Conservation (phyloP, 2,797 vertebrate genomes). For the Jordanella pulchra region DNA sequence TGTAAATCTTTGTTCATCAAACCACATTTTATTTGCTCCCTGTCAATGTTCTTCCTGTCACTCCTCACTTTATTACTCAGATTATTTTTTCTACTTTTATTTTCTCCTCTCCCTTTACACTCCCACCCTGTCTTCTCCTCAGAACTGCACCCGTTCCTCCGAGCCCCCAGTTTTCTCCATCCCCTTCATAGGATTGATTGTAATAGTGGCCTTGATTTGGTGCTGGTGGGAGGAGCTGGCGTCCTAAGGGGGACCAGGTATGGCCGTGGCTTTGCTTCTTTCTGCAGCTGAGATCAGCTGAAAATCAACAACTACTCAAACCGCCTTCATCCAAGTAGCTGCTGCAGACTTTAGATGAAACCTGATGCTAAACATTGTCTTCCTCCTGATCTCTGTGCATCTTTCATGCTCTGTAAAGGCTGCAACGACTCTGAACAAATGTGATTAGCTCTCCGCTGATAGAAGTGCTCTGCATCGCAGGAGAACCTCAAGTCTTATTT, state of each 20-base stretch:
- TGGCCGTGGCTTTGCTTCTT: constrained; percentile 76
- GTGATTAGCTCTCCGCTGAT: not conserved
- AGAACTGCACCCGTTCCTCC: constrained; percentile 83
- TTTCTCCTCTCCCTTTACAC: constrained; percentile 49
- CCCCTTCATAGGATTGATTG: constrained; percentile 91
- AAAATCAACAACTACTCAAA: not conserved
- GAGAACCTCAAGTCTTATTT: not conserved
- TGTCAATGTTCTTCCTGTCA: constrained; percentile 23
- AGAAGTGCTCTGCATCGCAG: too few species aligned
- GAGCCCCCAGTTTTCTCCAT: constrained; percentile 86
- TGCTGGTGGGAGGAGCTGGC: constrained; percentile 94
- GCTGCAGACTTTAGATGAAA: not conserved
- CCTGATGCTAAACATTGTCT: not conserved
- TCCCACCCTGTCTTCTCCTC: constrained; percentile 72
- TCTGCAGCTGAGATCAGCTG: constrained; percentile 16
- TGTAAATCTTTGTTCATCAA: constrained; percentile 32
- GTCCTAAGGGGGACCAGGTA: constrained; percentile 89
- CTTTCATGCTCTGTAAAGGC: not conserved
- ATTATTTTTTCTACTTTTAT: constrained; percentile 50
- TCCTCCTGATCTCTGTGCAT: not conserved
- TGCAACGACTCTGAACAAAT: not conserved
- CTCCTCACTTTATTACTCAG: constrained; percentile 45
- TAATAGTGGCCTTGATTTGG: constrained; percentile 90
- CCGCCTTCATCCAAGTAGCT: not conserved
- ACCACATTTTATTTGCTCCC: constrained; percentile 17